Percentiles rank a stretch among this genome's conserved stretches.
Evolutionary conservation across 1,140 invertebrate species (phyloP).

Genomic region (Ceratosolen solmsi): DNA sequence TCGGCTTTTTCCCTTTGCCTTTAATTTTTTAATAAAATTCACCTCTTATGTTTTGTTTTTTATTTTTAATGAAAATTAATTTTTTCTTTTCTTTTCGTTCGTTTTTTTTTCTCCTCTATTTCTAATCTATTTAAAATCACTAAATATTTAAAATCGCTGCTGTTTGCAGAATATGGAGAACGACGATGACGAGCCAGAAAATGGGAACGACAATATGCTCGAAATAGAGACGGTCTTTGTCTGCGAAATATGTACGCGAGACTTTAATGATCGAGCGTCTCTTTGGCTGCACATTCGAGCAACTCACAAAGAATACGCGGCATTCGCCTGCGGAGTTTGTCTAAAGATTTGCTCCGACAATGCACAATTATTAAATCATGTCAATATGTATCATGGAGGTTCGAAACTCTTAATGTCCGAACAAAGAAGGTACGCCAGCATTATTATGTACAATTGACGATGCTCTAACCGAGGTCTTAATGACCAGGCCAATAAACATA

Average conservation of each 20-base stretch:
- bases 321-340: conserved; percentile 77
- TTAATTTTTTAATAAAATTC: no score
- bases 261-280: conserved; percentile 74
- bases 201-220: conserved; percentile 63
- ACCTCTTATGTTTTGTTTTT: no score
- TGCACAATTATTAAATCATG: conserved; percentile 72
- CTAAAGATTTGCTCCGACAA: conserved; percentile 74
- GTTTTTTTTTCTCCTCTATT: no score
- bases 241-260: conserved; percentile 74
- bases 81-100: no score
- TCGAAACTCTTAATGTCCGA: conserved; percentile 68
- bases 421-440: conserved; percentile 70
- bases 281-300: conserved; percentile 76
- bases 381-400: conserved; percentile 72
- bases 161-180: conserved; percentile 53
- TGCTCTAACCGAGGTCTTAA: no score
- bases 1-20: no score
- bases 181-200: conserved; percentile 61
- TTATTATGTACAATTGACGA: background rate
- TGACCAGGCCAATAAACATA: background rate
- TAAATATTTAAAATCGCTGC: no score
- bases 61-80: no score
- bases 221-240: conserved; percentile 72
- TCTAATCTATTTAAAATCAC: no score
- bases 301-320: conserved; percentile 74